These are phyloP conservation scores for Osmoderma eremita DNA, from an alignment of 2,888 invertebrate genomes.

Conservation along the genomic window DNA sequence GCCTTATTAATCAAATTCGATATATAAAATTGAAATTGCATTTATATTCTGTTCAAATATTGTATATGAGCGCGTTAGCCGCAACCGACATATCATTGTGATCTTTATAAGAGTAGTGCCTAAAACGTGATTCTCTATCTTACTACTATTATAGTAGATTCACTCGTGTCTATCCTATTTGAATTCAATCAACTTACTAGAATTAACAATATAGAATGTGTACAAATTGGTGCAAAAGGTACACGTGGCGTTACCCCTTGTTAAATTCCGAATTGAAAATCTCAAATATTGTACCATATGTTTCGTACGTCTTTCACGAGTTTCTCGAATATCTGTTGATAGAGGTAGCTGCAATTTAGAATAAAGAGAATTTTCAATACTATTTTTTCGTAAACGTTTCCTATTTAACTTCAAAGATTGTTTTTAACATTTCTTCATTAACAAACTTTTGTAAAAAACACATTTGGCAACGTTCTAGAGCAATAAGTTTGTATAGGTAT, in stretches of 20 bases:
- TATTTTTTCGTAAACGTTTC: too few relatives aligned
- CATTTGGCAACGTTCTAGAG: too few relatives aligned
- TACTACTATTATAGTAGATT: conserved; percentile 41
- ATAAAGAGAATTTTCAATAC: too few relatives aligned
- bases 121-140: conserved; percentile 58
- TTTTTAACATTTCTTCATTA: too few relatives aligned
- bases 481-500: too few relatives aligned
- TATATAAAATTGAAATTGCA: not conserved
- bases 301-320: not conserved
- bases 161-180: conserved; percentile 28
- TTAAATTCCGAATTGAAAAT: conserved; percentile 9
- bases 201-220: not conserved
- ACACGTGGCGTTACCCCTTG: too few relatives aligned
- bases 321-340: too few relatives aligned
- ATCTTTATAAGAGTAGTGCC: conserved; percentile 65
- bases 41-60: conserved; percentile 2
- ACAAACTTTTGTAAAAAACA: too few relatives aligned
- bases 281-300: not conserved
- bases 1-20: not conserved
- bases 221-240: too few relatives aligned
- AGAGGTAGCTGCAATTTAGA: too few relatives aligned
- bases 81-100: conserved; percentile 63
- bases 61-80: conserved; percentile 20
- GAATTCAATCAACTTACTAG: conserved; percentile 35
- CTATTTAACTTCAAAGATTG: too few relatives aligned